Conservation (phyloP, 2,888 invertebrate species). For the Scaptomyza cyrtandrae region DNA sequence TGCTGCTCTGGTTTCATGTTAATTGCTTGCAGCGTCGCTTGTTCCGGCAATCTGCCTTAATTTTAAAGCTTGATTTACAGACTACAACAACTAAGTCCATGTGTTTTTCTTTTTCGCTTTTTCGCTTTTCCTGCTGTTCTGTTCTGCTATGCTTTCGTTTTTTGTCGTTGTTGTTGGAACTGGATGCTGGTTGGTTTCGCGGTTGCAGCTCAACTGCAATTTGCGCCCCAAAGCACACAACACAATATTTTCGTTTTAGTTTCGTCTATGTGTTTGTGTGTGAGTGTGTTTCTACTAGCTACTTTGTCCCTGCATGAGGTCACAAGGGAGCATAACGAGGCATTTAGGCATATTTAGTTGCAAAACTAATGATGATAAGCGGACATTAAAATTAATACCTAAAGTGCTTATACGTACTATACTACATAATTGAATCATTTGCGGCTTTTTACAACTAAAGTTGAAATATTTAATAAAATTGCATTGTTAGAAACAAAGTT, state of each 20-base stretch:
- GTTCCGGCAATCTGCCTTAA: conserved; percentile 79
- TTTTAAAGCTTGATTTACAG: conserved; percentile 79
- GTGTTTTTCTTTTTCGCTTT: conserved; percentile 13
- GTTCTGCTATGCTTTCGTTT: conserved; percentile 19
- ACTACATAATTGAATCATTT: not conserved
- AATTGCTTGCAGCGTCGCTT: conserved; percentile 78
- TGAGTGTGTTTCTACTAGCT: conserved; percentile 12
- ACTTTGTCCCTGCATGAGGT: conserved; percentile 32
- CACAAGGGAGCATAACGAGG: conserved; percentile 31
- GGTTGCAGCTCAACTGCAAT: conserved; percentile 68
- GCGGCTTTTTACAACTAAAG: not conserved
- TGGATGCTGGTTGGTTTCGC: conserved; percentile 38
- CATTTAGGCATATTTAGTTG: conserved; percentile 16
- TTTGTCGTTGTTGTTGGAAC: conserved; percentile 37
- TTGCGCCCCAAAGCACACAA: conserved; percentile 66
- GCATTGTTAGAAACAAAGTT: not conserved
- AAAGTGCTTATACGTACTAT: not conserved
- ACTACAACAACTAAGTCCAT: conserved; percentile 51
- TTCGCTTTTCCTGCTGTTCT: conserved; percentile 16
- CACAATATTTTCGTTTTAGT: conserved; percentile 39
- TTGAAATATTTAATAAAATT: not conserved
- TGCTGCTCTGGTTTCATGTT: conserved; percentile 72
- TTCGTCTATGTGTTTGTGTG: conserved; percentile 18
- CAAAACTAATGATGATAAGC: conserved; percentile 9
- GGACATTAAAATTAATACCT: conserved; percentile 18